Percentiles rank a stretch among this genome's conserved stretches.
Conservation (phyloP, 2,113 vertebrate genomes). For the Azemiops feae region DNA sequence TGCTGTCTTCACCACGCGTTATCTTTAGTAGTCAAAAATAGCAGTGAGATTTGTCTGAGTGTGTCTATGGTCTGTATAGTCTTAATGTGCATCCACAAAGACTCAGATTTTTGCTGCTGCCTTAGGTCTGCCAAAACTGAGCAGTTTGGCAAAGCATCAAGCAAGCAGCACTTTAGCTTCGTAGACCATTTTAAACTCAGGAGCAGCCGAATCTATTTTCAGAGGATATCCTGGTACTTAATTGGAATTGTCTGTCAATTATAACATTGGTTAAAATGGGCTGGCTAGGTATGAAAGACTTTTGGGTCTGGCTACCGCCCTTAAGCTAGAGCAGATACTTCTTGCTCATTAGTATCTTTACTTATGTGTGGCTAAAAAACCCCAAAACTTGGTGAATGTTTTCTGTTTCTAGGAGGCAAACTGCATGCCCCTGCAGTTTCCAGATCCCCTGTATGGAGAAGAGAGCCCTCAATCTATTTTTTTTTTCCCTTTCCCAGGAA, state of each 20-base stretch:
- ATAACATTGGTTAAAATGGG: neutral
- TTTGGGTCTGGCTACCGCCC: neutral
- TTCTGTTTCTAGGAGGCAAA: neutral
- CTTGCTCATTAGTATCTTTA: neutral
- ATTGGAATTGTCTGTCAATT: neutral
- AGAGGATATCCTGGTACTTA: neutral
- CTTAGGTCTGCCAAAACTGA: neutral
- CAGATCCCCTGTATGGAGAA: neutral
- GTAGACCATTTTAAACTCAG: neutral
- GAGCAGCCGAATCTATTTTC: neutral
- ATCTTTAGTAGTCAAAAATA: neutral
- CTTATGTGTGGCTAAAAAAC: neutral
- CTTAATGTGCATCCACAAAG: neutral
- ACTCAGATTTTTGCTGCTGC: neutral
- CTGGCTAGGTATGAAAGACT: too few species aligned
- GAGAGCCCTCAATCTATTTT: neutral
- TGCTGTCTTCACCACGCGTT: neutral
- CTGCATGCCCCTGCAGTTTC: neutral
- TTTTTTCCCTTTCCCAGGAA: neutral
- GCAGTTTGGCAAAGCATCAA: neutral
- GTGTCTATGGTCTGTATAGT: neutral
- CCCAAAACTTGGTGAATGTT: neutral
- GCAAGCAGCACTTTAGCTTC: neutral
- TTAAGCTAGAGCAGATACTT: neutral
- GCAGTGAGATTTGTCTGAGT: neutral